phyloP scores from a whole-genome alignment of 92 coral and sea anemone genomes.

The Anthopleura xanthogrammica region DNA sequence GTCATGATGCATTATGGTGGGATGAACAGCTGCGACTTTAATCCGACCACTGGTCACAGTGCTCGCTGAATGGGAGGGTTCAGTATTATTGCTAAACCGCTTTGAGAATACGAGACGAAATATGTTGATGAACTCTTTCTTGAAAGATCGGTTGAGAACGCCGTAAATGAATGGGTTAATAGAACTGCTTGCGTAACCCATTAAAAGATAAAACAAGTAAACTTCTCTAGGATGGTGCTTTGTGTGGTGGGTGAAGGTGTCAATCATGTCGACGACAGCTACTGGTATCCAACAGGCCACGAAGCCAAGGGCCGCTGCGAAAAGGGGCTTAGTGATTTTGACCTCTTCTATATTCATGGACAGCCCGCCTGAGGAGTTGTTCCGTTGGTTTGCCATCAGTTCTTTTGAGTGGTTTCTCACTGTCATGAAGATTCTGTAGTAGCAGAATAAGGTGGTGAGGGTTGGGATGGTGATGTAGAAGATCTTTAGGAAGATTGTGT shows the following conservation, averaged over 20 bases:
- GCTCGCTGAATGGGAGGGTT: not conserved
- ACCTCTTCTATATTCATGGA: slow-evolving; percentile 44
- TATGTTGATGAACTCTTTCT: slow-evolving; percentile 36
- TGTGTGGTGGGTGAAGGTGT: slow-evolving; percentile 29
- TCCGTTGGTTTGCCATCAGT: not conserved
- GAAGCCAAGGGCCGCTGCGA: slow-evolving; percentile 43
- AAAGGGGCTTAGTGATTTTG: slow-evolving; percentile 38
- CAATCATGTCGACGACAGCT: slow-evolving; percentile 44
- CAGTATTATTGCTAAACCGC: not conserved
- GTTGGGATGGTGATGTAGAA: slow-evolving; percentile 38
- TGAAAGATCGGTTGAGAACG: slow-evolving; percentile 36
- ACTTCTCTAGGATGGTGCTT: slow-evolving; percentile 29
- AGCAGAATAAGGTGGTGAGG: slow-evolving; percentile 32
- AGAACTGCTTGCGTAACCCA: slow-evolving; percentile 51
- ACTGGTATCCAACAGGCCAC: slow-evolving; percentile 52
- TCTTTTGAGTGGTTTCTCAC: slow-evolving; percentile 26
- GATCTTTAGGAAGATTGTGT: slow-evolving; percentile 35
- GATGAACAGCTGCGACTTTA: not conserved
- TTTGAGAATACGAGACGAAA: slow-evolving; percentile 14
- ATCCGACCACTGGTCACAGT: not conserved
- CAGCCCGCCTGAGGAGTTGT: not conserved
- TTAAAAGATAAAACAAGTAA: slow-evolving; percentile 35
- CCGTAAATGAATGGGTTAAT: slow-evolving; percentile 57
- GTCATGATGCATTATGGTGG: no score
- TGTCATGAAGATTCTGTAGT: slow-evolving; percentile 27